Base-by-base conservation (phyloP, 2,888 invertebrate genomes). In the Perithous albicinctus region DNA sequence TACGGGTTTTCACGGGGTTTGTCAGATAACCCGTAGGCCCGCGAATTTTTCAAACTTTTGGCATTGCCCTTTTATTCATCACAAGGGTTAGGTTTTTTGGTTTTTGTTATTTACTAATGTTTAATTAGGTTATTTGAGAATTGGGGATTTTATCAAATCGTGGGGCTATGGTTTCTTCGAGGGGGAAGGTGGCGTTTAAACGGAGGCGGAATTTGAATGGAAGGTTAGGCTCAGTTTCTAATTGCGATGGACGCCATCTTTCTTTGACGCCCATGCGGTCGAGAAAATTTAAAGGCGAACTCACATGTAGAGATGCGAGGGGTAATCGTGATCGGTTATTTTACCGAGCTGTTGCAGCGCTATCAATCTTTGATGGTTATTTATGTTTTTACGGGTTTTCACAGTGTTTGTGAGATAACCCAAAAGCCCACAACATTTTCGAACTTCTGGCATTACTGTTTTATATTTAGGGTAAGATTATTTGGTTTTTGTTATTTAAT, bases 341-440 rank as follows among this genome's bases (percentile, higher is more conserved):
- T n/a, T n/a, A 54, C 41, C 6, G 26, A 5, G 56, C 56, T 32
- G 41, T 12, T 23, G 26, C 56, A 54, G 54, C 70, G 70, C 70
- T 56, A 41, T 15, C 56, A 26, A n/a, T n/a, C n/a, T n/a, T n/a
- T n/a, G n/a, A n/a, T n/a, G n/a, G n/a, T n/a, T n/a, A n/a, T n/a
- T n/a, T n/a, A n/a, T n/a, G n/a, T n/a, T n/a, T n/a, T n/a, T 32
- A 18, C 48, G 8, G 32, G 26, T 43, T 43, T 43, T 5, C 43
- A 15, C 43, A 15, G 15, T 12, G 3, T 41, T 41, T n/a, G 12
- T n/a, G 1, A 12, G 41, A 3, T 38, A n/a, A n/a, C 38, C 10
- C 10, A 2, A 38, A 8, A n/a, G 43, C 43, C 43, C 43, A 15
- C 43, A 6, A 4, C n/a, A n/a, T n/a, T 5, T 43, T n/a, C 3